These are phyloP conservation scores for Rhopilema esculentum DNA, from an alignment of 30 jellyfish, hydroid and myxozoan genomes.

Conservation along the genomic window DNA sequence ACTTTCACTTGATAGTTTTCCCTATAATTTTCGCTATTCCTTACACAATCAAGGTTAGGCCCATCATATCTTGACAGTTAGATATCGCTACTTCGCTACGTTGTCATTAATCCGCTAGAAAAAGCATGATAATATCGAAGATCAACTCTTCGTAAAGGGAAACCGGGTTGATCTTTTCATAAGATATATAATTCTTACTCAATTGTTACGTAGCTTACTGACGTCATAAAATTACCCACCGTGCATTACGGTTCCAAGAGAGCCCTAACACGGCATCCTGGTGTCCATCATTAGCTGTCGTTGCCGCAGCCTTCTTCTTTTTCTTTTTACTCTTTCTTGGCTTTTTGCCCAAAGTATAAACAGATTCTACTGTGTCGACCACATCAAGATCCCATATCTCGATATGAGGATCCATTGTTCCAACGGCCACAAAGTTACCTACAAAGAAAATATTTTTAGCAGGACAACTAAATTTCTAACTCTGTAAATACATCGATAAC, in stretches of 20 bases:
- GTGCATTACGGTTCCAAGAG: slow-evolving; percentile 89
- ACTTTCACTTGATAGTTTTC: too few species aligned
- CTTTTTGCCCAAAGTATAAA: slow-evolving; percentile 76
- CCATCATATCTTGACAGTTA: too few species aligned
- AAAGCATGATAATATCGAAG: too few species aligned
- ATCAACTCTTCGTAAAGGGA: too few species aligned
- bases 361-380: slow-evolving; percentile 90
- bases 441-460: background rate
- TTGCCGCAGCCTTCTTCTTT: slow-evolving; percentile 41
- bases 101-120: too few species aligned
- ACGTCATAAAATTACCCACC: slow-evolving; percentile 27
- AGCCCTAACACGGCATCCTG: slow-evolving; percentile 89
- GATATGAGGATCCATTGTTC: slow-evolving; percentile 96
- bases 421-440: slow-evolving; percentile 92
- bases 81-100: too few species aligned
- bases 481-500: background rate
- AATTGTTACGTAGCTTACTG: too few species aligned
- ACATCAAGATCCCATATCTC: slow-evolving; percentile 94
- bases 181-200: too few species aligned
- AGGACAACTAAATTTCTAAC: too few species aligned
- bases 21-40: too few species aligned
- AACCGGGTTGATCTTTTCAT: too few species aligned
- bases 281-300: slow-evolving; percentile 73
- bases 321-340: slow-evolving; percentile 76
- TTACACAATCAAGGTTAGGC: too few species aligned